A percentile compares a stretch with the other conserved stretches of the same genome.
These are phyloP conservation scores for Megaptera novaeangliae DNA, from an alignment of 2,113 vertebrate genomes.

Conservation along the genomic window DNA sequence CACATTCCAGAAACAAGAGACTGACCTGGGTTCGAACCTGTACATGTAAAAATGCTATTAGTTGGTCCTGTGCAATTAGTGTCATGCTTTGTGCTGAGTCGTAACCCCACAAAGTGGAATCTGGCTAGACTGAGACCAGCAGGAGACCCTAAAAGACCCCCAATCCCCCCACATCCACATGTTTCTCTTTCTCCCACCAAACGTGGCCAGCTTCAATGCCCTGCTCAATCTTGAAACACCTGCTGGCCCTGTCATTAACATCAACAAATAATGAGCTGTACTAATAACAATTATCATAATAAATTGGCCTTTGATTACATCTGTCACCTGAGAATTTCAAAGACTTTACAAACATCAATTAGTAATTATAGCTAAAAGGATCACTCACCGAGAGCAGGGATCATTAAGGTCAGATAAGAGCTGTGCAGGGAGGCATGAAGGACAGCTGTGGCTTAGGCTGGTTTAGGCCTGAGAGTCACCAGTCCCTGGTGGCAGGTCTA, in stretches of 20 bases:
- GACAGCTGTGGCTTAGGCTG: not conserved
- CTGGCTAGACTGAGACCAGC: not conserved
- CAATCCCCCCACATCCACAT: not conserved
- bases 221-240: slow-evolving; percentile 33
- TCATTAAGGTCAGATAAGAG: slow-evolving; percentile 54
- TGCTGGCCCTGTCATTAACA: slow-evolving; percentile 44
- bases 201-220: not conserved
- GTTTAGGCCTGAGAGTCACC: not conserved
- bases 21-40: not conserved
- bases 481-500: not conserved
- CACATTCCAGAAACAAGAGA: not conserved
- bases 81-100: not conserved
- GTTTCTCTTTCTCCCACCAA: not conserved
- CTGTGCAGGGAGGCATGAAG: not conserved
- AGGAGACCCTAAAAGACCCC: not conserved
- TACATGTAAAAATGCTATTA: not conserved
- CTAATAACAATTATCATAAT: slow-evolving; percentile 67
- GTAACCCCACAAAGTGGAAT: not conserved
- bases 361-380: slow-evolving; percentile 42
- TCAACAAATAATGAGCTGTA: slow-evolving; percentile 59
- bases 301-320: slow-evolving; percentile 58
- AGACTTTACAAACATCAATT: slow-evolving; percentile 60
- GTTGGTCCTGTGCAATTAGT: not conserved
- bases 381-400: slow-evolving; percentile 10
- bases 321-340: slow-evolving; percentile 63